phyloP scores from a whole-genome alignment of 2,888 invertebrate species.

The Lepidocyrtoides sp. region DNA sequence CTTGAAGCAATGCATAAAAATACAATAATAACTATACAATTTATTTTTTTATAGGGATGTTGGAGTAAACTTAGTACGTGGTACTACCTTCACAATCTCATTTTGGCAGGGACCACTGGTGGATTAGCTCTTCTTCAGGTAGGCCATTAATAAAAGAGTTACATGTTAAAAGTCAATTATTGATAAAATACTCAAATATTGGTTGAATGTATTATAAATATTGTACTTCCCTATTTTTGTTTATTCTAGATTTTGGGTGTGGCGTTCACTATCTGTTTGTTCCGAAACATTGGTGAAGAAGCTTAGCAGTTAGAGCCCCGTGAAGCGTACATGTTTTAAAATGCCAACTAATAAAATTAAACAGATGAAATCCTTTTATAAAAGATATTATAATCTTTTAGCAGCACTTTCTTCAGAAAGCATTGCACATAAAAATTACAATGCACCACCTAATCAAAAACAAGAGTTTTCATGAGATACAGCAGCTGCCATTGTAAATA shows the following conservation, averaged over 20 bases:
- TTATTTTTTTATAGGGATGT: slow-evolving; percentile 87
- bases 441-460: slow-evolving; percentile 35
- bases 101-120: slow-evolving; percentile 87
- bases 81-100: slow-evolving; percentile 87
- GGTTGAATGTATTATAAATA: background rate
- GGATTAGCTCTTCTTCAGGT: slow-evolving; percentile 87
- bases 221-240: slow-evolving; percentile 2
- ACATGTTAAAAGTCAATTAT: too few relatives aligned
- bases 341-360: slow-evolving; percentile 61
- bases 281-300: slow-evolving; percentile 86
- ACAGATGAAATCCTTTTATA: slow-evolving; percentile 77
- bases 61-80: slow-evolving; percentile 87
- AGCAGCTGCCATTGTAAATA: slow-evolving; percentile 40
- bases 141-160: slow-evolving; percentile 79
- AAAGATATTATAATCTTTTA: slow-evolving; percentile 46
- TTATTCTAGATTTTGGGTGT: slow-evolving; percentile 86
- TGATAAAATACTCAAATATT: too few relatives aligned
- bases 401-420: slow-evolving; percentile 42
- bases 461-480: slow-evolving; percentile 2
- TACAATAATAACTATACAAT: background rate
- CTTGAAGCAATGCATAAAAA: background rate
- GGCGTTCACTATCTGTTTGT: slow-evolving; percentile 86
- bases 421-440: slow-evolving; percentile 26
- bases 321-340: slow-evolving; percentile 82
- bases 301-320: slow-evolving; percentile 81